Evolutionary conservation across 2,888 invertebrate species (phyloP).

Genomic region (Synergus japonicus): DNA sequence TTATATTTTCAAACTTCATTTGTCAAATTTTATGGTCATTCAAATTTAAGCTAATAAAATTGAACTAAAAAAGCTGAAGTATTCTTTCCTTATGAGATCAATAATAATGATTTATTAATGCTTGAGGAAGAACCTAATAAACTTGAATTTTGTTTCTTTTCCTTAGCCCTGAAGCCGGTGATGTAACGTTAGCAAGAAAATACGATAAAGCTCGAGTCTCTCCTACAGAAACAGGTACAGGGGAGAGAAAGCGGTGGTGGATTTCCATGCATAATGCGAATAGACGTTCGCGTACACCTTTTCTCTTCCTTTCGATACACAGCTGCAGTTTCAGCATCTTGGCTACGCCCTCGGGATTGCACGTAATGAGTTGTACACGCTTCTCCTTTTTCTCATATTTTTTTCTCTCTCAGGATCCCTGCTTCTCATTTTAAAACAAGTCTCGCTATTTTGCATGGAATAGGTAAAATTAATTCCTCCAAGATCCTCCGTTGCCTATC

Average conservation of each 20-base stretch:
- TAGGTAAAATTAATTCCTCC: constrained; percentile 48
- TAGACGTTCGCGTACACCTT: constrained; percentile 54
- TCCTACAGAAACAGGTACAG: constrained; percentile 40
- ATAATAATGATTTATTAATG: too few species aligned
- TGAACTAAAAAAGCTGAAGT: too few species aligned
- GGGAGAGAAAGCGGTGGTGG: constrained; percentile 49
- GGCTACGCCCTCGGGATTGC: constrained; percentile 68
- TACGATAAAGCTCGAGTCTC: constrained; percentile 45
- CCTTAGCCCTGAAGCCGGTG: neutral
- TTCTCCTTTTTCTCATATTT: constrained; percentile 57
- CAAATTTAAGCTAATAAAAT: too few species aligned
- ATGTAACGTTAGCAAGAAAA: constrained; percentile 44
- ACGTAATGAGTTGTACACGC: constrained; percentile 71
- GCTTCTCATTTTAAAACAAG: constrained; percentile 42
- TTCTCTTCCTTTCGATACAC: constrained; percentile 55
- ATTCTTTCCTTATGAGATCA: too few species aligned
- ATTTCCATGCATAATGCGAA: constrained; percentile 68
- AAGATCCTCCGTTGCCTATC: constrained; percentile 48
- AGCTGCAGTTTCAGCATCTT: constrained; percentile 57
- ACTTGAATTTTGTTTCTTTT: neutral
- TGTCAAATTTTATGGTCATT: too few species aligned
- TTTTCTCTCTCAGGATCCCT: constrained; percentile 46
- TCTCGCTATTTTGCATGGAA: constrained; percentile 58
- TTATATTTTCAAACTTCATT: too few species aligned
- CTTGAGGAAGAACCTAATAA: neutral